phyloP scores from a whole-genome alignment of 1,140 invertebrate genomes.

The Arion vulgaris region DNA sequence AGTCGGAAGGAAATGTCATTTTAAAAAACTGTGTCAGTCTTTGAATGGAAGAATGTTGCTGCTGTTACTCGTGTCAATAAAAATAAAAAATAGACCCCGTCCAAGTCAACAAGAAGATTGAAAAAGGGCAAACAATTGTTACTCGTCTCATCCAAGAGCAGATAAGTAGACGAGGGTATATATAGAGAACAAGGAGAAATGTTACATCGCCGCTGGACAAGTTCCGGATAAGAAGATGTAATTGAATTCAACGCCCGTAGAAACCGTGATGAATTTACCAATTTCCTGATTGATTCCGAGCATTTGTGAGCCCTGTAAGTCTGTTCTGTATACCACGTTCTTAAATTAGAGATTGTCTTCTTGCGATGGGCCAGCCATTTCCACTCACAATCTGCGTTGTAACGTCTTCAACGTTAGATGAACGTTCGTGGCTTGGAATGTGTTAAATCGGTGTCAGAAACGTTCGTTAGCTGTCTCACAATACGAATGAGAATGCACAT shows the following conservation, averaged over 20 bases:
- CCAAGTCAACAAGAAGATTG: no score
- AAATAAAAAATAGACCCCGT: no score
- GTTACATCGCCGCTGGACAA: background rate
- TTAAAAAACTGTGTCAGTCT: no score
- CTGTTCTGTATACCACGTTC: background rate
- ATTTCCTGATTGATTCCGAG: background rate
- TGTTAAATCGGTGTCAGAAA: background rate
- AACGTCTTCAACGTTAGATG: background rate
- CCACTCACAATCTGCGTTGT: background rate
- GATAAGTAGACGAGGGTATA: background rate
- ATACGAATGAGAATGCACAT: background rate
- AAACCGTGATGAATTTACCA: background rate
- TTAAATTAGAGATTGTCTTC: background rate
- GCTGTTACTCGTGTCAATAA: no score
- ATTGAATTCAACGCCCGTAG: background rate
- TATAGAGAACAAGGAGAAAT: background rate
- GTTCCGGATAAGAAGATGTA: background rate
- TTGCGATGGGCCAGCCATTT: background rate
- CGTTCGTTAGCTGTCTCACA: background rate
- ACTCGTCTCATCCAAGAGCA: background rate
- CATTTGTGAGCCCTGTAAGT: background rate
- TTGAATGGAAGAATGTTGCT: no score
- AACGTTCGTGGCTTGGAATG: background rate
- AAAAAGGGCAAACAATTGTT: background rate
- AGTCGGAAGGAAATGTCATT: no score